Percentiles rank a stretch among this genome's conserved stretches.
Evolutionary conservation across 1,140 invertebrate species (phyloP).

Genomic region (Sminthurides bifidus): DNA sequence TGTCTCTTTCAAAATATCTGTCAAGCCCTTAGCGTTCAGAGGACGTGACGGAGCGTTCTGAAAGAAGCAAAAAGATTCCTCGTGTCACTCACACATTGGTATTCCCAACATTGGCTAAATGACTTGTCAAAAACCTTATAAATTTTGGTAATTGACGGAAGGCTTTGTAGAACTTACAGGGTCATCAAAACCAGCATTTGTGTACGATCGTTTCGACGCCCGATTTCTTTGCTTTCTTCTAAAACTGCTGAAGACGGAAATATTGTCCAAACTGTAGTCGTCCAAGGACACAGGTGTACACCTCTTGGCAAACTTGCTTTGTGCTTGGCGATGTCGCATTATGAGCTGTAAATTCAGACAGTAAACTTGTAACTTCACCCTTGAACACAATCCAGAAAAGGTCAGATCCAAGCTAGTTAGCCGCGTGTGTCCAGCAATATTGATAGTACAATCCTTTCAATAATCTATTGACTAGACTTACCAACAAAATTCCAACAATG

Average conservation of each 20-base stretch:
- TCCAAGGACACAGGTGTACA: slow-evolving; percentile 76
- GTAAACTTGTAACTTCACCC: not conserved
- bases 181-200: slow-evolving; percentile 84
- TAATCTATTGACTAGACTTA: slow-evolving; percentile 36
- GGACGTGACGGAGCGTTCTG: slow-evolving; percentile 57
- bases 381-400: not conserved
- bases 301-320: slow-evolving; percentile 61
- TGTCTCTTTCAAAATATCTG: slow-evolving; percentile 57
- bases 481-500: slow-evolving; percentile 51
- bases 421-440: not conserved
- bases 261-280: slow-evolving; percentile 76
- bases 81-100: too few relatives aligned
- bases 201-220: slow-evolving; percentile 75
- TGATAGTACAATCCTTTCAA: not conserved
- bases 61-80: slow-evolving; percentile 3
- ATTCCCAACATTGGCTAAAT: too few relatives aligned
- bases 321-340: slow-evolving; percentile 54
- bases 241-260: slow-evolving; percentile 66
- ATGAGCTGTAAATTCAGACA: slow-evolving; percentile 42
- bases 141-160: not conserved
- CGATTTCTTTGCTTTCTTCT: slow-evolving; percentile 42
- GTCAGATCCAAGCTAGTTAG: not conserved
- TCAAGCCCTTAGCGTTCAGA: slow-evolving; percentile 58
- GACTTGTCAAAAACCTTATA: not conserved
- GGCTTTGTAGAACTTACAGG: slow-evolving; percentile 45